Evolutionary conservation across 1,140 invertebrate species (phyloP), one percentile per base, ranked within the genome.

Genomic region (Ctenoplectra terminalis): DNA sequence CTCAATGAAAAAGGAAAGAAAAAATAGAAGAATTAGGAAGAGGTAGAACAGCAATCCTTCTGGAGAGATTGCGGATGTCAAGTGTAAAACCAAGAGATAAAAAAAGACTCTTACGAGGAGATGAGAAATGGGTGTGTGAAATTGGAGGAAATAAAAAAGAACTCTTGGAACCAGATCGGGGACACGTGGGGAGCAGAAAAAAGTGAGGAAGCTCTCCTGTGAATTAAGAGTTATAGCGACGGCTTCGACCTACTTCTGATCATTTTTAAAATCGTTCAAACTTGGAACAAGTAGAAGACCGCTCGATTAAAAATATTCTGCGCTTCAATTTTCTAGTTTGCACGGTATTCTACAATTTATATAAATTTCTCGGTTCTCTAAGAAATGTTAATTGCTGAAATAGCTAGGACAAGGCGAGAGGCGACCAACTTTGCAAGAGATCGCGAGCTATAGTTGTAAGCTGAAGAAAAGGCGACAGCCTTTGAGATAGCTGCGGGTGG

Each of bases 31-130:
- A 37, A 61, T 61, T 60, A 34, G 29, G 1, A 23, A 54, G 9
- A 20, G 40, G 8, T 11, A 50, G 13, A 61, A 37, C 1, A 17
- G 23, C 29, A 60, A 34, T 63, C 23, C 11, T n/a, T 13, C 9
- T 2, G 0, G 5, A n/a, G 13, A 13, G 9, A 11, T 3, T 1
- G 20, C 2, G 3, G 20, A 34, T 2, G 3, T 11, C 0, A 11
- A 2, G 60, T 40, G 40, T 40, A 61, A n/a, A 29, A 60, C 11
- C 0, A 31, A 34, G 40, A 9, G 40, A 60, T 7, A 60, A 60
- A 4, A 8, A 31, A 20, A 31, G 7, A 7, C 6, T 2, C 0
- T 2, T 2, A 0, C 5, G 29, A 60, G n/a, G 13, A 8, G 6
- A 31, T 20, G 56, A 60, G 56, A 60, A 31, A 60, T 20, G 56